Conservation (phyloP, 2,113 vertebrate genomes). For the Edolisoma coerulescens region DNA sequence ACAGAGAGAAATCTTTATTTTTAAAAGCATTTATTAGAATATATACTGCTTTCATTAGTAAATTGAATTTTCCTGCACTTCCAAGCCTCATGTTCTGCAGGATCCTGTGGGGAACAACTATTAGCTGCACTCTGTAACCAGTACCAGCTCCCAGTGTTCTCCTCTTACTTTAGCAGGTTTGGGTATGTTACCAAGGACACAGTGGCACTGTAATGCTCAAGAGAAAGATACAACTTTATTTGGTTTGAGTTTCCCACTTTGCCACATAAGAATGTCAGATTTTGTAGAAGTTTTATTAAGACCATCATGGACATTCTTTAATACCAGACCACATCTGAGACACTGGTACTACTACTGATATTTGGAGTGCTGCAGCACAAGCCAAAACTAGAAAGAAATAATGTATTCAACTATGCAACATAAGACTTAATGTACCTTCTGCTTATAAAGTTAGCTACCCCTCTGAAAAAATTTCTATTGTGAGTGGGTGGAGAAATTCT, state of each 20-base stretch:
- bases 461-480: neutral
- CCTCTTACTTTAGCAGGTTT: neutral
- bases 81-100: neutral
- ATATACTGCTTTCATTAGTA: neutral
- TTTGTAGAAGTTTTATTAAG: neutral
- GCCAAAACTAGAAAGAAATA: neutral
- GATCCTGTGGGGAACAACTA: neutral
- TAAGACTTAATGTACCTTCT: neutral
- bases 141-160: neutral
- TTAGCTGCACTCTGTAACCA: neutral
- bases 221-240: neutral
- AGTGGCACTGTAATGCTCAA: neutral
- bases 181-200: neutral
- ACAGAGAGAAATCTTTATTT: neutral
- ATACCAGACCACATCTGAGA: neutral
- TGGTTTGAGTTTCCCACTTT: neutral
- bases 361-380: neutral
- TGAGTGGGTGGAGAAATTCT: neutral
- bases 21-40: neutral
- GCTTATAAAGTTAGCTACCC: neutral
- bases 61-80: neutral
- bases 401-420: fast-evolving
- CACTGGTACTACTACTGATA: neutral
- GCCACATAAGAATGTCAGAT: neutral
- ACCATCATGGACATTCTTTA: neutral